Base-by-base conservation (phyloP, 2,113 vertebrate genomes). In the Hypanus sabinus region DNA sequence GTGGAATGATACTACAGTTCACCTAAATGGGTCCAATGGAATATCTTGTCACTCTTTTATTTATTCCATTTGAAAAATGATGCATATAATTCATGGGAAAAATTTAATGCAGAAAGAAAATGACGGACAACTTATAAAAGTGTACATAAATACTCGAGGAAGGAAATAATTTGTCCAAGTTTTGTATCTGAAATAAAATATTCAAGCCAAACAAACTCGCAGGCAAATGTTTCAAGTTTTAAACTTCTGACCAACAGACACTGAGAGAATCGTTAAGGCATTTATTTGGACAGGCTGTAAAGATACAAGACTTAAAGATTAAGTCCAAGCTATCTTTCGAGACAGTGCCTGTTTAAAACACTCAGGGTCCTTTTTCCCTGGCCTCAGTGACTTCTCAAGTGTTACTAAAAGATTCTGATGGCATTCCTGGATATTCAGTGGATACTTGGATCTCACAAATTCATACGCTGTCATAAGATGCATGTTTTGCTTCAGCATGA, bases 401-500 rank as follows among this genome's bases (percentile, higher is more conserved):
- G 94, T 96, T 94, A 98, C 96, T 94, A 97, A 95, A 27, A 97
- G 95, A n/a, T 97, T 96, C 81, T 97, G 97, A 95, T 97, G 97
- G 94, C 95, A 95, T 94, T 97, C 97, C 14, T 94, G 94, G 95
- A 97, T 97, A 95, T 97, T 98, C 80, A 98, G 95, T 0, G 95
- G 97, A 94, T 97, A 97, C 27, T 95, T 96, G 94, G 96, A 96
- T 90, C 95, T 95, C 94, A 97, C 95, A 0, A 97, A 95, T 94
- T 97, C 97, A 0, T 97, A 98, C n/a, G 97, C 96, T 2, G 97
- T 95, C 30, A 97, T 96, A 90, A 97, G 96, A 95, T 96, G 96
- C 96, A 96, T 97, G 95, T 96, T 97, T 94, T 97, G 96, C 68
- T 96, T 97, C 93, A 97, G 96, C 97, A 98, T 97, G 94, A 97